These are phyloP conservation scores for Actinia tenebrosa DNA, from an alignment of 64 coral and sea anemone species.

Conservation along the genomic window DNA sequence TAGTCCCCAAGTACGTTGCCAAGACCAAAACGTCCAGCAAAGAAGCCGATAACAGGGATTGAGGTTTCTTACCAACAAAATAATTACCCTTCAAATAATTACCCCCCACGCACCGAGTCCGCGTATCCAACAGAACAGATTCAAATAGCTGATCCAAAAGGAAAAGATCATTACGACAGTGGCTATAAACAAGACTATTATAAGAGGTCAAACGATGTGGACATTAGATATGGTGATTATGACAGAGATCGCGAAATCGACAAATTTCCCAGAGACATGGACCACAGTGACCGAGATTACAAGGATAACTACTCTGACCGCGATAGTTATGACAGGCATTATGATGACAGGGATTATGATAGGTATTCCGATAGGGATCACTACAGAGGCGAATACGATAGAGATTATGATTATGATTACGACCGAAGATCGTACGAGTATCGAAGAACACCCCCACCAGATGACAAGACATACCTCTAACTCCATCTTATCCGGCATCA, in stretches of 20 bases:
- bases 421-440: constrained; percentile 3
- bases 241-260: background rate
- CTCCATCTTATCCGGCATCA: background rate
- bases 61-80: constrained; percentile 4
- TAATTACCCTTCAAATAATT: background rate
- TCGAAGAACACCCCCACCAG: constrained; percentile 13
- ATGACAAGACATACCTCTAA: constrained; percentile 13
- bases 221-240: background rate
- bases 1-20: constrained; percentile 2
- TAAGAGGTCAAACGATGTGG: background rate
- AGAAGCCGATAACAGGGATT: background rate
- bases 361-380: constrained; percentile 1
- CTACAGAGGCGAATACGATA: background rate
- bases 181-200: background rate
- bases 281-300: constrained; percentile 7
- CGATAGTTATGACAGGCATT: background rate
- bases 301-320: background rate
- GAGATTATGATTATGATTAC: background rate
- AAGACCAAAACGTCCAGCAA: constrained; percentile 3
- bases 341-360: background rate
- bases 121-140: background rate
- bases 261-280: background rate
- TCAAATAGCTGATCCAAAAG: background rate
- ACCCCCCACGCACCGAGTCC: background rate
- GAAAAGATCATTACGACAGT: background rate